A percentile compares a stretch with the other conserved stretches of the same genome.
phyloP scores from a whole-genome alignment of 2,888 invertebrate species.

The Tetragonisca angustula region DNA sequence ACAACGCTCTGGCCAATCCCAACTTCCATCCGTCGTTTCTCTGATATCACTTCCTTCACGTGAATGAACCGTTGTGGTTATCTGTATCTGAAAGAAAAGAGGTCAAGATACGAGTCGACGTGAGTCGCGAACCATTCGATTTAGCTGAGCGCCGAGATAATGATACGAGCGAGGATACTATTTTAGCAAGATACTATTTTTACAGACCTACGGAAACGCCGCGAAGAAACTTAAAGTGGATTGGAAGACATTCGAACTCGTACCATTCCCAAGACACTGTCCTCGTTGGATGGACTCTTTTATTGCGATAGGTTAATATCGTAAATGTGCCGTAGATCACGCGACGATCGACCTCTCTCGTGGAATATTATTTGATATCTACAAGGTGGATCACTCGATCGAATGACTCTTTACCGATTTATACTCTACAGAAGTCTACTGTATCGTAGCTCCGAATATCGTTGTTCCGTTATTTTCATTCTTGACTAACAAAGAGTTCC shows the following conservation, averaged over 20 bases:
- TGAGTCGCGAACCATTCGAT: neutral
- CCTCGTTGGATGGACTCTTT: neutral
- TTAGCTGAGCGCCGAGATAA: neutral
- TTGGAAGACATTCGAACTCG: neutral
- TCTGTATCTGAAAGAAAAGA: constrained; percentile 76
- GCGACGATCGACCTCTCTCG: constrained; percentile 6
- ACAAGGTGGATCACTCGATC: neutral
- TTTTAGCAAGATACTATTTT: too few relatives aligned
- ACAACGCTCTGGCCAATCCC: constrained; percentile 35
- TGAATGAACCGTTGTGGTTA: constrained; percentile 81
- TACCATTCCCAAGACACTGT: neutral
- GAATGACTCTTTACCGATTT: neutral
- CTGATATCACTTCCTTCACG: constrained; percentile 62
- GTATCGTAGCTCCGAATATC: neutral
- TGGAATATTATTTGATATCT: neutral
- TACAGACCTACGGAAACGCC: neutral
- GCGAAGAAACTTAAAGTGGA: neutral
- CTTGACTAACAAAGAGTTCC: too few relatives aligned
- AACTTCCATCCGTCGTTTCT: constrained; percentile 26
- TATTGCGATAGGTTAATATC: neutral
- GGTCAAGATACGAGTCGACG: constrained; percentile 3
- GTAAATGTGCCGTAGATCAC: neutral
- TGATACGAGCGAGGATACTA: neutral
- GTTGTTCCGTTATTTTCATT: neutral
- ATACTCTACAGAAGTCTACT: neutral